phyloP scores from a whole-genome alignment of 2,113 vertebrate species.

The Oncorhynchus masou region DNA sequence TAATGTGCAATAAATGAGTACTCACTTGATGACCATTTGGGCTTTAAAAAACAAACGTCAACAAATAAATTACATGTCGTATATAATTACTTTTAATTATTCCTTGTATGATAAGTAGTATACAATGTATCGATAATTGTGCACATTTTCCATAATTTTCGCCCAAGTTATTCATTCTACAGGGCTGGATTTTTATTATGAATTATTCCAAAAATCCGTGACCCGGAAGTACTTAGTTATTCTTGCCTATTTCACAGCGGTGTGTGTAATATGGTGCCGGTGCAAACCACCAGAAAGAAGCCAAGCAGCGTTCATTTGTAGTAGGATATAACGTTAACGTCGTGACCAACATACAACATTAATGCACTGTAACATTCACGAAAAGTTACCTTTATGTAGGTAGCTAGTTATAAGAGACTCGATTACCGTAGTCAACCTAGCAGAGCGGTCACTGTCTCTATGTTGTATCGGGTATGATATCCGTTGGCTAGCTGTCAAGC shows the following conservation, averaged over 20 bases:
- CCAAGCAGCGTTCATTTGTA: not conserved
- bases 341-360: not conserved
- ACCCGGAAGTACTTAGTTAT: too few relatives aligned
- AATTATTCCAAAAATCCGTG: too few relatives aligned
- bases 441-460: conserved; percentile 7
- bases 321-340: not conserved
- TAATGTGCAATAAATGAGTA: too few relatives aligned
- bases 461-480: conserved; percentile 33
- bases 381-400: conserved; percentile 1
- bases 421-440: not conserved
- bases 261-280: conserved; percentile 34
- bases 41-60: too few relatives aligned
- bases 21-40: too few relatives aligned
- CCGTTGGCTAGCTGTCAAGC: conserved; percentile 53
- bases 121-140: too few relatives aligned
- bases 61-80: too few relatives aligned
- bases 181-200: too few relatives aligned
- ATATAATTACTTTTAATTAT: too few relatives aligned
- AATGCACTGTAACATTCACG: not conserved
- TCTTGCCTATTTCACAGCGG: not conserved
- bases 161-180: too few relatives aligned
- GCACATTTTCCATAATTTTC: too few relatives aligned
- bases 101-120: too few relatives aligned
- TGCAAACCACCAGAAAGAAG: not conserved
- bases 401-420: not conserved